Conservation (phyloP, 2,888 invertebrate species). For the Habroteleia sp. region DNA sequence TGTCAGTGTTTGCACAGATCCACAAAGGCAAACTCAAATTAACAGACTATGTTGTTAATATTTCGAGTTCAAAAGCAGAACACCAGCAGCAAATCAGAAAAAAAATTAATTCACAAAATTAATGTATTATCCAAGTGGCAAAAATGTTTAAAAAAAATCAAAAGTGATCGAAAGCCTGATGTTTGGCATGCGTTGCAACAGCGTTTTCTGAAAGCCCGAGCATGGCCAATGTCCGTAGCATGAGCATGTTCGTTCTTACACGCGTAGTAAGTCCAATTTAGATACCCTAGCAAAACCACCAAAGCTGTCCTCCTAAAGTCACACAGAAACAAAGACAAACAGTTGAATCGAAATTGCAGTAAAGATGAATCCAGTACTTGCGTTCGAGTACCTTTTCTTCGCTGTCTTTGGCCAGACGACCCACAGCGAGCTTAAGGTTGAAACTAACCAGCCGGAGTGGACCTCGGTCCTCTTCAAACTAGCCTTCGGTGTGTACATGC, state of each 20-base stretch:
- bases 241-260: slow-evolving; percentile 78
- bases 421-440: slow-evolving; percentile 90
- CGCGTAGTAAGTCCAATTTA: slow-evolving; percentile 65
- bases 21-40: slow-evolving; percentile 33
- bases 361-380: slow-evolving; percentile 93
- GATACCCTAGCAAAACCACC: slow-evolving; percentile 55
- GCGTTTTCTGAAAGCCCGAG: slow-evolving; percentile 68
- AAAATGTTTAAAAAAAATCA: not conserved
- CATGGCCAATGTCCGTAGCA: slow-evolving; percentile 77
- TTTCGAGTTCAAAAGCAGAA: slow-evolving; percentile 21
- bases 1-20: slow-evolving; percentile 57
- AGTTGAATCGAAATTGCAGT: slow-evolving; percentile 83
- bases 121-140: not conserved
- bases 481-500: slow-evolving; percentile 96
- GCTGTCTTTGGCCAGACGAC: slow-evolving; percentile 97
- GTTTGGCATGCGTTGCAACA: slow-evolving; percentile 59
- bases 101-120: no score
- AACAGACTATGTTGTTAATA: slow-evolving; percentile 2
- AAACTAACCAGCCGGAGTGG: slow-evolving; percentile 89
- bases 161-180: slow-evolving; percentile 25
- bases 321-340: slow-evolving; percentile 42
- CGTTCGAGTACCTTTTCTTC: slow-evolving; percentile 98
- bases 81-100: slow-evolving; percentile 36
- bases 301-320: slow-evolving; percentile 27
- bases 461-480: slow-evolving; percentile 93